Evolutionary conservation across 1,140 invertebrate species (phyloP), one percentile per base, ranked within the genome.

Genomic region (Stegodyphus dumicola): DNA sequence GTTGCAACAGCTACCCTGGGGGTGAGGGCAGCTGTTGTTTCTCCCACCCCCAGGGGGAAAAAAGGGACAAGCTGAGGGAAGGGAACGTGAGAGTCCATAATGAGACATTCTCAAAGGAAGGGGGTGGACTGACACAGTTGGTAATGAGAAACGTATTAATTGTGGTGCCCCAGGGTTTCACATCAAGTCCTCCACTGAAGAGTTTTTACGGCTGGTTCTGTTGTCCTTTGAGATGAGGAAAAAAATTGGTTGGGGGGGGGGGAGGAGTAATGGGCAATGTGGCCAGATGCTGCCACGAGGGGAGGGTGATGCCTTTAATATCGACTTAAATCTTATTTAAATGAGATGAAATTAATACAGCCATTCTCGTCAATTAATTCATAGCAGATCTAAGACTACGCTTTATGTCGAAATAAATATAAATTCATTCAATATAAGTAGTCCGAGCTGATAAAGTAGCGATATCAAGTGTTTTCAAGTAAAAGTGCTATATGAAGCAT

Each of bases 81-180:
- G 17, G 65, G n/a, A 67, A 67, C 65, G 78, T 56, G 54, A 73
- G 78, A 73, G 69, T 17, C 78, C 78, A 81, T 81, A 81, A 81
- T 81, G 78, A 81, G 78, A 81, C 66, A 78, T 52, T 13, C 77
- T 77, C 18, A 49, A 11, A 52, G 49, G 52, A 18, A 65, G 77
- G 77, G 65, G 52, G n/a, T 7, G 77, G 77, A 33, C 33, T 70
- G 77, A 79, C 70, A 81, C 54, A 54, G 33, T 65, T 10, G 54
- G 78, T 81, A 81, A 81, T 81, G 78, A 81, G 78, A 81, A 81
- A 64, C 69, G 78, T 73, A 81, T 81, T 81, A 81, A 81, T 81
- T 81, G 78, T 81, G 54, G 78, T 73, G 70, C 78, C 78, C 78
- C 33, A 64, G 78, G 69, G 78, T 69, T 49, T 73, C 56, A 15